Percentiles rank a stretch among this genome's conserved stretches.
Conservation (phyloP, 2,888 invertebrate genomes). For the Miltochrista miniata region DNA sequence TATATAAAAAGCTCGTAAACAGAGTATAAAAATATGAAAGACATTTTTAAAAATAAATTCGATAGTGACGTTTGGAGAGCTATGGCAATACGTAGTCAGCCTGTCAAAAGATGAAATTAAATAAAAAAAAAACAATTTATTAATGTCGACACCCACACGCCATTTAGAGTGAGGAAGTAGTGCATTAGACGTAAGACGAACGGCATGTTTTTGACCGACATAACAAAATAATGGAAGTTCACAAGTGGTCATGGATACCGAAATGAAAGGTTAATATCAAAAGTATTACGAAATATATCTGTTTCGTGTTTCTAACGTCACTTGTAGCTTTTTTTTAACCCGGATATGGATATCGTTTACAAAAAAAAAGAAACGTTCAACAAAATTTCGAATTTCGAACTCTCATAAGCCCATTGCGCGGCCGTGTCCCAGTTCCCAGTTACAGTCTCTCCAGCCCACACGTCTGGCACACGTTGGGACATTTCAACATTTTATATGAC, state of each 20-base stretch:
- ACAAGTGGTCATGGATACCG: not conserved
- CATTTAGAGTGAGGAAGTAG: constrained; percentile 21
- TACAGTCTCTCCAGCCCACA: constrained; percentile 56
- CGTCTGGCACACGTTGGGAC: constrained; percentile 58
- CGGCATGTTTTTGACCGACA: constrained; percentile 28
- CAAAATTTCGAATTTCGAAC: not conserved
- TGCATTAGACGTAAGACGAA: constrained; percentile 21
- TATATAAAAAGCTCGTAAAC: constrained; percentile 20
- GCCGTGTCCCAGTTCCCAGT: constrained; percentile 65
- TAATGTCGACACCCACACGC: constrained; percentile 27
- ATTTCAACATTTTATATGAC: constrained; percentile 56
- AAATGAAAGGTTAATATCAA: constrained; percentile 4
- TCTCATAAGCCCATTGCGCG: constrained; percentile 25
- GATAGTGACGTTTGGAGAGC: constrained; percentile 34
- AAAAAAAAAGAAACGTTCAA: not conserved
- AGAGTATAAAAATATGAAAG: constrained; percentile 26
- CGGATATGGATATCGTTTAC: not conserved
- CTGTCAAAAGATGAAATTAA: constrained; percentile 38
- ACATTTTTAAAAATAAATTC: constrained; percentile 27
- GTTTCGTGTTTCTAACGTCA: not conserved
- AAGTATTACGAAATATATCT: constrained; percentile 1
- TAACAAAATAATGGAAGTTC: constrained; percentile 15
- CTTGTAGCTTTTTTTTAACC: not conserved
- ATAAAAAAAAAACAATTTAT: constrained; percentile 27
- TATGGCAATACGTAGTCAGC: constrained; percentile 32